These are phyloP conservation scores for Cephus pygmeus DNA, from an alignment of 2,888 invertebrate genomes.

Conservation along the genomic window DNA sequence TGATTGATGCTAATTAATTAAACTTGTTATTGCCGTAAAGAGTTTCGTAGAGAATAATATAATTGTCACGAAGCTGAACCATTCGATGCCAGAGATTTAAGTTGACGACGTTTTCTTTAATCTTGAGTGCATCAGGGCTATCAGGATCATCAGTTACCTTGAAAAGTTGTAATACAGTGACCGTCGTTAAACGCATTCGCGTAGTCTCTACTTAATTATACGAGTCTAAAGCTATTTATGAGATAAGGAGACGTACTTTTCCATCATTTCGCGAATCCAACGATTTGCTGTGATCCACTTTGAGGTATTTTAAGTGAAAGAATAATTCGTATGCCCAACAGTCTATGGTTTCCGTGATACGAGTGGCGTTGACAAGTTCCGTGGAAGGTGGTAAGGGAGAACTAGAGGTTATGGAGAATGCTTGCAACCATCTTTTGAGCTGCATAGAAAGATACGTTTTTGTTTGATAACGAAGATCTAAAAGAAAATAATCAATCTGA, in stretches of 20 bases:
- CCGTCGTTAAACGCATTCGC: too few species aligned
- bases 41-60: constrained; percentile 53
- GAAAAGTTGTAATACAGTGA: neutral
- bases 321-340: constrained; percentile 59
- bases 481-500: constrained; percentile 6
- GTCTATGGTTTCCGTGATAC: constrained; percentile 54
- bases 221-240: too few species aligned
- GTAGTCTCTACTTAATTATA: too few species aligned
- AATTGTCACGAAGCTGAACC: constrained; percentile 56
- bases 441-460: constrained; percentile 21
- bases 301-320: constrained; percentile 56
- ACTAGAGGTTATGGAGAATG: constrained; percentile 31
- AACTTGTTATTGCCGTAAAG: constrained; percentile 37
- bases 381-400: constrained; percentile 28
- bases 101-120: constrained; percentile 43
- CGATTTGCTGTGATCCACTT: constrained; percentile 35
- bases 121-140: constrained; percentile 7
- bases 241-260: too few species aligned
- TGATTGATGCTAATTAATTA: neutral
- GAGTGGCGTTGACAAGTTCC: constrained; percentile 44
- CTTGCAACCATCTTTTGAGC: constrained; percentile 58
- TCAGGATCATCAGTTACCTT: constrained; percentile 17
- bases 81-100: constrained; percentile 54
- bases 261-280: too few species aligned
- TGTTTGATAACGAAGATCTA: neutral